These are phyloP conservation scores for Poecilia latipinna DNA, from an alignment of 2,113 vertebrate genomes.

Conservation along the genomic window DNA sequence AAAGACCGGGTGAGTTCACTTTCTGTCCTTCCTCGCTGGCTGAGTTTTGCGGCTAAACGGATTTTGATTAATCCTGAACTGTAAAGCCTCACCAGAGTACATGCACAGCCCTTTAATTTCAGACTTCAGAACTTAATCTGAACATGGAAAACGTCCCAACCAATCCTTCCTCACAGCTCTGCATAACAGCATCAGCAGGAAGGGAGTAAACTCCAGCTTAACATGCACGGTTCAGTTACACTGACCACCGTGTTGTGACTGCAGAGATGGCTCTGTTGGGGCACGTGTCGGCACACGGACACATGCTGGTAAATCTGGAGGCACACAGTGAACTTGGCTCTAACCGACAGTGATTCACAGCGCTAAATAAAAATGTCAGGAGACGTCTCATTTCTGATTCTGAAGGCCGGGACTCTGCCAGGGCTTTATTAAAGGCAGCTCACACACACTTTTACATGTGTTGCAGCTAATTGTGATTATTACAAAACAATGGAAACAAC, in stretches of 20 bases:
- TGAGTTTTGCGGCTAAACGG: slow-evolving; percentile 39
- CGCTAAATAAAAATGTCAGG: slow-evolving; percentile 62
- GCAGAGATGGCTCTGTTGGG: slow-evolving; percentile 43
- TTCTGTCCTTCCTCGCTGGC: slow-evolving; percentile 23
- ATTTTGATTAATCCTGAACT: slow-evolving; percentile 65
- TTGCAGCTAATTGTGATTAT: slow-evolving; percentile 6
- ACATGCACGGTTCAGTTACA: slow-evolving; percentile 15
- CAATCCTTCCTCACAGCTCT: slow-evolving; percentile 38
- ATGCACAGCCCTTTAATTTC: slow-evolving; percentile 58
- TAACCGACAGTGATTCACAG: slow-evolving; percentile 52
- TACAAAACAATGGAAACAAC: background rate
- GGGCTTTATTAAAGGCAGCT: slow-evolving; percentile 31
- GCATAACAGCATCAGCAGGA: slow-evolving; percentile 29
- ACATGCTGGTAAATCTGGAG: slow-evolving; percentile 49
- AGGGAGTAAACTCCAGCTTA: slow-evolving; percentile 38
- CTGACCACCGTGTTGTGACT: slow-evolving; percentile 31
- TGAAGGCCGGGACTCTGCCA: slow-evolving; percentile 42
- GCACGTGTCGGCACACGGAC: slow-evolving; percentile 42
- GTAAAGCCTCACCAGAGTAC: slow-evolving; percentile 56
- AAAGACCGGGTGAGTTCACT: slow-evolving; percentile 83
- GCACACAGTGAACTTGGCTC: slow-evolving; percentile 33
- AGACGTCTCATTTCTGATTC: slow-evolving; percentile 58
- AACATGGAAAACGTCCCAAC: slow-evolving; percentile 63
- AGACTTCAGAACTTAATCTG: slow-evolving; percentile 57
- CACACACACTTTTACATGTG: slow-evolving; percentile 37